Evolutionary conservation across 1,140 invertebrate genomes (phyloP), one percentile per base, ranked within the genome.

Genomic region (Drosophila neocordata): DNA sequence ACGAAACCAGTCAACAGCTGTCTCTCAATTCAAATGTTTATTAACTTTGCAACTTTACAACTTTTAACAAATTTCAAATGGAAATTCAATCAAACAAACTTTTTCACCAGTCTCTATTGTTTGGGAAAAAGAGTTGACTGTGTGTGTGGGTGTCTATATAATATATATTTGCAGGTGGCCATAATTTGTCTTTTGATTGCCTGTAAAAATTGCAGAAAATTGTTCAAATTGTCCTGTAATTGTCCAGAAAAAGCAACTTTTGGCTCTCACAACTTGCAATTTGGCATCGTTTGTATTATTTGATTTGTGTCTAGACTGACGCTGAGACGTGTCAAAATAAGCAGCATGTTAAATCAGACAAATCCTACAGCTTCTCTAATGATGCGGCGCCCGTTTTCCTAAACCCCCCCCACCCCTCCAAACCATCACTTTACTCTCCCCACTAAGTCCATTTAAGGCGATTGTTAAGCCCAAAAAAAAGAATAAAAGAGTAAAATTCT

Each of bases 201-300:
- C 41, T 44, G 2, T 2, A 20, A 48, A 24, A 48, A 48, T 48
- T 48, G 41, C 15, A 11, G 18, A 8, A 48, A 48, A 48, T 20
- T 48, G 41, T 20, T 48, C 41, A 48, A 48, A 48, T 48, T 48
- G 41, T 48, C 41, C 41, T 13, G 41, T 48, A 48, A 48, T 48
- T 48, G 41, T 48, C 41, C 41, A 48, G 41, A n/a, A n/a, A n/a
- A n/a, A n/a, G n/a, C n/a, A n/a, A n/a, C 4, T 24, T 24, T 24
- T 24, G 24, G 4, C 24, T 13, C 15, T 13, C 41, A 8, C 15
- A 18, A 18, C 41, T 7, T 13, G 41, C 15, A 48, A 48, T 48
- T 48, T 48, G 41, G 41, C 41, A 48, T 48, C 41, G 41, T 48
- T 48, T 48, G 41, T 48, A 18, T 48, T 48, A 48, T 48, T 48